Evolutionary conservation across 2,888 invertebrate genomes (phyloP), one percentile per base, ranked within the genome.

Genomic region (Melieria crassipennis): DNA sequence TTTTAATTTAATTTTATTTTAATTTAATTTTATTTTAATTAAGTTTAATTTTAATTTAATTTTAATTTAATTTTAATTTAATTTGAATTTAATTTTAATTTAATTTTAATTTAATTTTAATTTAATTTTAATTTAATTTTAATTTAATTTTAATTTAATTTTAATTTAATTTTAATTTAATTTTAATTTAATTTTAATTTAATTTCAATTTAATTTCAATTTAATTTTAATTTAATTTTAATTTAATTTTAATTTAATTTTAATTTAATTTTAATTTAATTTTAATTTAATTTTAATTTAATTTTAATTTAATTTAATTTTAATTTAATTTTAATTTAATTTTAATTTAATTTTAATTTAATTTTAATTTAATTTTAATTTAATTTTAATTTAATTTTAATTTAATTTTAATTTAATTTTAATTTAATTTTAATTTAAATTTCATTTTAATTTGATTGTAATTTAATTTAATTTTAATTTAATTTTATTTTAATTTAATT

Each of bases 71-170:
- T n/a, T n/a, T n/a, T n/a, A n/a, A n/a, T n/a, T n/a, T n/a, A 58
- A 30, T 58, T 58, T 9, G n/a, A 58, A 58, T 58, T 58, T 9
- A 58, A 58, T 58, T 58, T 9, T 58, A 58, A 58, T 58, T 58
- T 9, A 58, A 30, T 58, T 58, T n/a, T 58, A 58, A 58, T 58
- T 58, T 10, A 58, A 58, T 52, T 52, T 10, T 52, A 52, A 52
- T 52, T 52, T 10, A 52, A 52, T 52, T 52, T 10, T 52, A 52
- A 52, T 52, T 52, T 4, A 52, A 52, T 52, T 52, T 10, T 52
- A 52, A 52, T 52, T 52, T 10, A 52, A 52, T 52, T 52, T 10
- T 52, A 52, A 52, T 52, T 52, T 10, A 52, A 52, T 52, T 52
- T 10, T 52, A 52, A 52, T 52, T 52, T 4, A 52, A 52, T 52